phyloP scores from a whole-genome alignment of 2,113 vertebrate genomes.

The Sorex araneus region DNA sequence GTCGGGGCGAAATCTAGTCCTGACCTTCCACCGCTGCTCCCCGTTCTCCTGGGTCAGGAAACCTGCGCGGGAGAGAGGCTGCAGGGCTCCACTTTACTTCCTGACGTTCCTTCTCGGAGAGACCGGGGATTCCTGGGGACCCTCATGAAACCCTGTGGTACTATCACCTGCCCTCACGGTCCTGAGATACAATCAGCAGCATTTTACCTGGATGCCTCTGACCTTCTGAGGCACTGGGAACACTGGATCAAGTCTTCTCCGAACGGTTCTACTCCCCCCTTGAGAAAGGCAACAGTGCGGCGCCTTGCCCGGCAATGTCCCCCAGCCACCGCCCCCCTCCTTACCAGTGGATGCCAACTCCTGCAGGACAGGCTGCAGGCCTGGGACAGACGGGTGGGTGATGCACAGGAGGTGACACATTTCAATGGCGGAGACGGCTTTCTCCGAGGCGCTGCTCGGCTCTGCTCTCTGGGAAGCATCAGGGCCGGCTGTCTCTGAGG shows the following conservation, averaged over 20 bases:
- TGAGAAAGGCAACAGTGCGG: not conserved
- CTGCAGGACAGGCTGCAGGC: slow-evolving; percentile 86
- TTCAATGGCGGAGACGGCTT: slow-evolving; percentile 79
- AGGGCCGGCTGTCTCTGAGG: slow-evolving; percentile 78
- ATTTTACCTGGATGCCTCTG: not conserved
- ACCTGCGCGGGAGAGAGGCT: slow-evolving; percentile 69
- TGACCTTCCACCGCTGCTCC: slow-evolving; percentile 80
- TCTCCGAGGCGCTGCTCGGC: slow-evolving; percentile 84
- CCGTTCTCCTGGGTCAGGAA: slow-evolving; percentile 80
- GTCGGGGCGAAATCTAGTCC: slow-evolving; percentile 75
- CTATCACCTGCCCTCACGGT: not conserved
- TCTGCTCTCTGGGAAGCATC: slow-evolving; percentile 82
- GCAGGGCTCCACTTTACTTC: slow-evolving; percentile 1
- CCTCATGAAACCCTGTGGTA: not conserved
- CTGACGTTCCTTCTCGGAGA: slow-evolving; percentile 9
- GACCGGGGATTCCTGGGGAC: not conserved
- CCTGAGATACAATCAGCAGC: not conserved
- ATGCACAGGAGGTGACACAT: slow-evolving; percentile 88
- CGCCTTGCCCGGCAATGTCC: not conserved
- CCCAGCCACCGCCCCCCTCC: too few species aligned
- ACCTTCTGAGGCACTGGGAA: not conserved
- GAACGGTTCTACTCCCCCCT: too few species aligned
- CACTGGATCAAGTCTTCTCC: not conserved
- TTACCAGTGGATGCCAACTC: slow-evolving; percentile 87
- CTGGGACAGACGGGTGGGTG: slow-evolving; percentile 79